These are phyloP conservation scores for Cyclura pinguis DNA, from an alignment of 2,797 vertebrate species.

Conservation along the genomic window DNA sequence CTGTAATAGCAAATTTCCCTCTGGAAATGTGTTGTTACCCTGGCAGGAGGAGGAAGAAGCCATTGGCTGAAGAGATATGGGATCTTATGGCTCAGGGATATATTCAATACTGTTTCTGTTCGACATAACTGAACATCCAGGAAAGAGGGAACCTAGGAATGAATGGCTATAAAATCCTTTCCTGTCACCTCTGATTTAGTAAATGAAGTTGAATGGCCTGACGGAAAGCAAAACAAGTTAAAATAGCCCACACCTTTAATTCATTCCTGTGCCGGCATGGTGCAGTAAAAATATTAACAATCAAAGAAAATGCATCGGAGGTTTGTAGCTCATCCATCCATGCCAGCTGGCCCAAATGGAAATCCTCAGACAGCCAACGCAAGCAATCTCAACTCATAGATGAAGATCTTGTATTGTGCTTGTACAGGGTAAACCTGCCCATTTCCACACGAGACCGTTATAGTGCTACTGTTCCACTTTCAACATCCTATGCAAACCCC, in stretches of 20 bases:
- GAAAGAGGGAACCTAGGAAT: accelerated
- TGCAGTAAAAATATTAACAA: slow-evolving; percentile 44
- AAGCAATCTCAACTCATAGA: slow-evolving; percentile 19
- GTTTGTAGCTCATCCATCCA: slow-evolving; percentile 3
- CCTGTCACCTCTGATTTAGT: slow-evolving; percentile 59
- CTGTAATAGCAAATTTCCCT: slow-evolving; percentile 24
- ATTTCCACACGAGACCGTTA: no score
- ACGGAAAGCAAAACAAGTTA: slow-evolving; percentile 25
- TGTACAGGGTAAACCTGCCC: no score
- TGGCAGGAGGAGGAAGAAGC: slow-evolving; percentile 26
- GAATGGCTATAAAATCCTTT: slow-evolving; percentile 46
- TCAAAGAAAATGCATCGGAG: slow-evolving; percentile 26
- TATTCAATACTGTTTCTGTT: background rate
- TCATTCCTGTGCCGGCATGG: slow-evolving; percentile 11
- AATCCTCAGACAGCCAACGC: slow-evolving; percentile 47
- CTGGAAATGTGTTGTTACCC: slow-evolving; percentile 5
- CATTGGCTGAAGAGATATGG: slow-evolving; percentile 30
- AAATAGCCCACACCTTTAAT: slow-evolving; percentile 31
- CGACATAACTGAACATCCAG: slow-evolving; percentile 10
- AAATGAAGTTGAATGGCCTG: slow-evolving; percentile 53
- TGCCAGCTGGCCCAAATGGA: slow-evolving; percentile 35
- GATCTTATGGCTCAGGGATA: slow-evolving; percentile 15
- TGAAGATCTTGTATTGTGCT: background rate
- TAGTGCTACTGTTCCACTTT: no score
- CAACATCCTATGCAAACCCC: no score